phyloP scores from a whole-genome alignment of 30 jellyfish, hydroid and myxozoan genomes.

The Haliclystus octoradiatus region DNA sequence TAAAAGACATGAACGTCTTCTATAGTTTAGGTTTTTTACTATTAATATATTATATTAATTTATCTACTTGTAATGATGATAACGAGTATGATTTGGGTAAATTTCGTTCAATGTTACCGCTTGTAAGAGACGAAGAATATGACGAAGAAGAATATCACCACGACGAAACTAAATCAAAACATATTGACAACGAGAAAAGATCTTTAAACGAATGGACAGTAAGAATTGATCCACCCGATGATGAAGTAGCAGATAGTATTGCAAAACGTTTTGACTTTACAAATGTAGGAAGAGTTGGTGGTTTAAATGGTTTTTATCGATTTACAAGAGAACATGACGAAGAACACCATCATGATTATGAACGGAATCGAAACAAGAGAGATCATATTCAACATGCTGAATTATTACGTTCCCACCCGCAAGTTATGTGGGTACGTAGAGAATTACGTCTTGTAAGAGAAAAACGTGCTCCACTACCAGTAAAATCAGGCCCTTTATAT shows the following conservation, averaged over 20 bases:
- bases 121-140: constrained; percentile 82
- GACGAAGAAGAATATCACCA: constrained; percentile 38
- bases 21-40: not conserved
- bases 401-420: constrained; percentile 56
- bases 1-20: no score
- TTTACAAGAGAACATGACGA: constrained; percentile 28
- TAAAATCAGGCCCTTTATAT: not conserved
- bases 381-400: constrained; percentile 76
- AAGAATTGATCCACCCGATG: constrained; percentile 65
- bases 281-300: constrained; percentile 31
- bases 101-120: constrained; percentile 52
- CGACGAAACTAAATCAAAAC: constrained; percentile 54
- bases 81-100: constrained; percentile 35
- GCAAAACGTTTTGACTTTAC: constrained; percentile 68
- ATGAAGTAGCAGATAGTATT: constrained; percentile 43
- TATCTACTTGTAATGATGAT: not conserved
- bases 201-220: constrained; percentile 83
- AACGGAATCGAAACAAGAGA: constrained; percentile 41
- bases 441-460: constrained; percentile 66
- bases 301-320: constrained; percentile 64
- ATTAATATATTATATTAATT: no score
- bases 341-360: constrained; percentile 5
- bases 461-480: constrained; percentile 37
- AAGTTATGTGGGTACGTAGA: constrained; percentile 65
- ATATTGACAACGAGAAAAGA: constrained; percentile 29